Evolutionary conservation across 2,888 invertebrate species (phyloP).

Genomic region (Nineta flava): DNA sequence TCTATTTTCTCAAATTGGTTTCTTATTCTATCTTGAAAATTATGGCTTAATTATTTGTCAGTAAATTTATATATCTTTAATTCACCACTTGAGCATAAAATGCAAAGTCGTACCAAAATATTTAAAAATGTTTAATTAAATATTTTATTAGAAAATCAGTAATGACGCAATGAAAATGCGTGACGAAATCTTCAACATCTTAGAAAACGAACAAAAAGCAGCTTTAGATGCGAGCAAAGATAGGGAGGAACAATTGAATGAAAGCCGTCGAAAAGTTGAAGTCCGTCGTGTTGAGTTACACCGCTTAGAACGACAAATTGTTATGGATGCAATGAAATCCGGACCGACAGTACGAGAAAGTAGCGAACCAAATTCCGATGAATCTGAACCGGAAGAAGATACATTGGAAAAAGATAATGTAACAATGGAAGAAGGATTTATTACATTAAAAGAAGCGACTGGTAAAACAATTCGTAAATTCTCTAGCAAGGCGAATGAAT

Average conservation of each 20-base stretch:
- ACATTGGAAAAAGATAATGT: slow-evolving; percentile 20
- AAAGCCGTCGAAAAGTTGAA: slow-evolving; percentile 52
- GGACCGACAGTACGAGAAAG: background rate
- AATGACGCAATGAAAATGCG: slow-evolving; percentile 59
- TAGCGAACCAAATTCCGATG: slow-evolving; percentile 27
- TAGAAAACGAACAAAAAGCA: slow-evolving; percentile 52
- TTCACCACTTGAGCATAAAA: too few relatives aligned
- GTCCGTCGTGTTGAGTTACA: slow-evolving; percentile 58
- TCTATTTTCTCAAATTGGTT: too few relatives aligned
- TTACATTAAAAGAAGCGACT: slow-evolving; percentile 59
- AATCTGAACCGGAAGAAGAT: slow-evolving; percentile 30
- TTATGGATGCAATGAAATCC: slow-evolving; percentile 27
- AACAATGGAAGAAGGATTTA: slow-evolving; percentile 50
- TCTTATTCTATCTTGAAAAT: too few relatives aligned
- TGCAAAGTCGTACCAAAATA: too few relatives aligned
- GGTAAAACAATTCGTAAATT: slow-evolving; percentile 25
- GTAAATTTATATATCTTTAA: too few relatives aligned
- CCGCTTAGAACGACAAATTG: slow-evolving; percentile 59
- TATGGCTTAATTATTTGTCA: too few relatives aligned
- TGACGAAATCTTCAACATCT: slow-evolving; percentile 47
- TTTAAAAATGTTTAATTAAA: too few relatives aligned
- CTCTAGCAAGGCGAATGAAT: background rate
- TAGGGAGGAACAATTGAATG: slow-evolving; percentile 43
- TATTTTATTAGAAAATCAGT: slow-evolving; percentile 42
- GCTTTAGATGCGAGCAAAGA: slow-evolving; percentile 49